Evolutionary conservation across 2,888 invertebrate species (phyloP), one percentile per base, ranked within the genome.

Genomic region (Yponomeuta plumbellus): DNA sequence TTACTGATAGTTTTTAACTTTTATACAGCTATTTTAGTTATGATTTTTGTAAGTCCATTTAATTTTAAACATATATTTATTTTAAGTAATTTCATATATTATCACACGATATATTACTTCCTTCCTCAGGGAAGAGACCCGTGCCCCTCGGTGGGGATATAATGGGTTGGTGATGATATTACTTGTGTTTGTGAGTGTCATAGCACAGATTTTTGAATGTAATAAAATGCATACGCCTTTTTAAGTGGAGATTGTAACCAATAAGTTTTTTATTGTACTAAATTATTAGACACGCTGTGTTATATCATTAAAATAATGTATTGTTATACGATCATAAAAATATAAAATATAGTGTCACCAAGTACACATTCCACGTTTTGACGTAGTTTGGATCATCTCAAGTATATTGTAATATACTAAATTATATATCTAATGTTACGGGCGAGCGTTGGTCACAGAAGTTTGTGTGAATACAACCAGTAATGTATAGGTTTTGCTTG

Each of bases 401-500:
- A 22, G 23, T 23, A 59, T 52, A 59, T 22, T 59, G 23, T 21
- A 59, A 11, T 23, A 59, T 59, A n/a, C n/a, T 59, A 67, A 66
- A 66, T 69, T 66, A 66, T 70, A 70, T 69, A 69, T 71, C 68
- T 64, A 67, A 72, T 6, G 11, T 22, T 22, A 59, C 23, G 5
- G 23, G 70, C 73, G 73, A 72, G 76, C 75, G 76, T 76, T 75
- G 74, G 75, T 80, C 80, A 80, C 80, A 76, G 73, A 75, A 71
- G 74, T 79, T 74, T 63, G 71, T 78, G 80, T 79, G 78, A 79
- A 79, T 75, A 77, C 74, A 78, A 80, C 75, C 80, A 76, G 75
- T 84, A 81, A 44, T 81, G 76, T 81, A 83, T 87, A 86, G 80
- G 80, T 80, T 81, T 85, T 77, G 86, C 85, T 85, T 88, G 79